Base-by-base conservation (phyloP, 2,888 invertebrate species). In the Athripsodes cinereus region DNA sequence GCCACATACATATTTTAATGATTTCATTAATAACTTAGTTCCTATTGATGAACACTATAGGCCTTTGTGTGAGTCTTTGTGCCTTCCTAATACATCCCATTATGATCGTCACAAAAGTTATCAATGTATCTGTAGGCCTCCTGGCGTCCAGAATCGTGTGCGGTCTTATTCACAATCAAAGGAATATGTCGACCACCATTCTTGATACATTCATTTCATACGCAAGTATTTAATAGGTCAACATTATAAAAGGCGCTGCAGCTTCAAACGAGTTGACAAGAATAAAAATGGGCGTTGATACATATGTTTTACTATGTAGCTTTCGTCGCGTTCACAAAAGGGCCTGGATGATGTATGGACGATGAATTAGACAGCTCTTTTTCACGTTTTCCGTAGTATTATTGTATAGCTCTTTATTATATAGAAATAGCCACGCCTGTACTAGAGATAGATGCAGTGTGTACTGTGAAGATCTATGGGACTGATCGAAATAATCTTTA, bases 261-360 rank as follows among this genome's bases (percentile, higher is more conserved):
- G 53, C 55, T 55, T 20, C 57, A 62, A 54, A 62, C 59, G 8
- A 47, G 56, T 46, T 55, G 60, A 60, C 58, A 60, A 58, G 58
- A 62, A 59, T 58, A 58, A 59, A 53, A 48, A 60, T 56, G 59
- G 60, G 62, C 62, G 62, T 62, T 61, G 62, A 62, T 62, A 52
- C 59, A 61, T 59, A 57, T 40, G 40, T 62, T 62, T 56, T 52
- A 62, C 58, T 52, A 53, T 58, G 60, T 51, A 56, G 60, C 62
- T 62, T 62, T 62, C 62, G 62, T 61, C 62, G 58, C 60, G 55
- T 31, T 53, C 31, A 62, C 62, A 62, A 62, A 61, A 53, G 62
- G 53, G 55, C 51, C 58, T n/a, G 47, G 51, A 54, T 62, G 62
- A 62, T 62, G 54, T 62, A 62, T 62, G 62, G 58, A 52, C 62